Percentiles rank a stretch among this genome's conserved stretches.
Conservation (phyloP, 2,113 vertebrate species). For the Odocoileus hemionus region DNA sequence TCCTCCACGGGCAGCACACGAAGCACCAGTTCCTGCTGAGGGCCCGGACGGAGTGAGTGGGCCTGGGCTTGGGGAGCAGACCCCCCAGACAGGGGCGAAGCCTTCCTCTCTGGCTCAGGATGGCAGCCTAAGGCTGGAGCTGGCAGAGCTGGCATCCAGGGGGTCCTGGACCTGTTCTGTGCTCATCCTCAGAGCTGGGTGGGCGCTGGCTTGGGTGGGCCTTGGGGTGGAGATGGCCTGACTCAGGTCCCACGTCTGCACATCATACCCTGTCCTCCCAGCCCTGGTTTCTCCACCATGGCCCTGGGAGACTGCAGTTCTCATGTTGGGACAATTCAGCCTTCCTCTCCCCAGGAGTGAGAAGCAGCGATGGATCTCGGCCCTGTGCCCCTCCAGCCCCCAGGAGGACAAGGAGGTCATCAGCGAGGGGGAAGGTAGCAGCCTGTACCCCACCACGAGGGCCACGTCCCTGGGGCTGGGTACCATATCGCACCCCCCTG, state of each 20-base stretch:
- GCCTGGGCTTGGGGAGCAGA: neutral
- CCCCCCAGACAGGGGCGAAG: too few relatives aligned
- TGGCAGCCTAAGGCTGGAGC: neutral
- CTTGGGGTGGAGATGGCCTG: too few relatives aligned
- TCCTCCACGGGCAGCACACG: slow-evolving; percentile 85
- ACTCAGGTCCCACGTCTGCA: neutral
- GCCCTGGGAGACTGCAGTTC: neutral
- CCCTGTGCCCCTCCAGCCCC: slow-evolving; percentile 86
- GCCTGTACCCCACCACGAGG: neutral
- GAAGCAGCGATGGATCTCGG: slow-evolving; percentile 93
- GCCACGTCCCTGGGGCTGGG: neutral
- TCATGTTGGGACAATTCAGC: neutral
- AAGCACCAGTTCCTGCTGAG: slow-evolving; percentile 92
- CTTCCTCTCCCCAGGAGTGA: slow-evolving; percentile 81
- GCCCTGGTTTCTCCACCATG: neutral
- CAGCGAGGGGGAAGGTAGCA: slow-evolving; percentile 85
- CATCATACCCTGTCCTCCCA: neutral
- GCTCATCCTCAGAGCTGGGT: neutral
- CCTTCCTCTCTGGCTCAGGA: neutral
- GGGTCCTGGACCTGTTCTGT: neutral
- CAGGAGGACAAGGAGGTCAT: slow-evolving; percentile 81
- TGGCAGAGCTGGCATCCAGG: neutral
- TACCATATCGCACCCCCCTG: rapidly evolving
- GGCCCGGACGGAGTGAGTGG: slow-evolving; percentile 87
- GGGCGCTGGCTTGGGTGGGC: neutral